Percentiles rank a stretch among this genome's conserved stretches.
Conservation (phyloP, 2,113 vertebrate genomes). For the Cyprinodon variegatus region DNA sequence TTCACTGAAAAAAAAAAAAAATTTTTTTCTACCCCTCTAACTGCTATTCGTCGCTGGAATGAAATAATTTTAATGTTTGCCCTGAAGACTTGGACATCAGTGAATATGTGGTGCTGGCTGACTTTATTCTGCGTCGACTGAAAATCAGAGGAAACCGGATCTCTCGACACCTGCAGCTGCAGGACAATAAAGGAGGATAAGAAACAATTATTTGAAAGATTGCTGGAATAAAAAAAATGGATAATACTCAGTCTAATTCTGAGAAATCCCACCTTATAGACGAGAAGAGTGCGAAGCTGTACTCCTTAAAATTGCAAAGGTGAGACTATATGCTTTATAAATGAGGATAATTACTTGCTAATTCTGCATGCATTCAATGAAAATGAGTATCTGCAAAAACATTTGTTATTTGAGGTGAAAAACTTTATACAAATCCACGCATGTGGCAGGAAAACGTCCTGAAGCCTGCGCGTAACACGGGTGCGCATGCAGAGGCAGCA, state of each 20-base stretch:
- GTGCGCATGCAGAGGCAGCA: neutral
- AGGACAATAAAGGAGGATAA: neutral
- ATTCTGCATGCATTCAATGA: neutral
- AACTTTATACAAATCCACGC: neutral
- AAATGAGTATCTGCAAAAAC: neutral
- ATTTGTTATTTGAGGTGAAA: neutral
- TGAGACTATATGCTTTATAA: constrained; percentile 29
- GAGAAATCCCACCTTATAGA: constrained; percentile 83
- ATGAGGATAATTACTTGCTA: neutral
- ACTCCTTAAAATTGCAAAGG: constrained; percentile 80
- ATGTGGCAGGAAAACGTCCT: neutral
- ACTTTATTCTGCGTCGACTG: constrained; percentile 22
- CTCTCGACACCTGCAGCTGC: constrained; percentile 31
- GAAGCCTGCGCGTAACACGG: neutral
- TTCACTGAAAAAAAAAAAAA: constrained; percentile 18
- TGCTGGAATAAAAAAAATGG: constrained; percentile 51
- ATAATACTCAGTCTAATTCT: constrained; percentile 67
- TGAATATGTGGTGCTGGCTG: constrained; percentile 27
- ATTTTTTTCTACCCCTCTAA: constrained; percentile 13
- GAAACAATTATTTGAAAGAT: neutral
- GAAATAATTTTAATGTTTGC: constrained; percentile 40
- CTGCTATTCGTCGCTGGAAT: constrained; percentile 34
- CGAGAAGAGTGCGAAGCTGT: constrained; percentile 78
- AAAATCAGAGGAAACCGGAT: constrained; percentile 27
- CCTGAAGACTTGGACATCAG: constrained; percentile 18